Conservation (phyloP, 2,113 vertebrate species). For the Bothrops jararaca region DNA sequence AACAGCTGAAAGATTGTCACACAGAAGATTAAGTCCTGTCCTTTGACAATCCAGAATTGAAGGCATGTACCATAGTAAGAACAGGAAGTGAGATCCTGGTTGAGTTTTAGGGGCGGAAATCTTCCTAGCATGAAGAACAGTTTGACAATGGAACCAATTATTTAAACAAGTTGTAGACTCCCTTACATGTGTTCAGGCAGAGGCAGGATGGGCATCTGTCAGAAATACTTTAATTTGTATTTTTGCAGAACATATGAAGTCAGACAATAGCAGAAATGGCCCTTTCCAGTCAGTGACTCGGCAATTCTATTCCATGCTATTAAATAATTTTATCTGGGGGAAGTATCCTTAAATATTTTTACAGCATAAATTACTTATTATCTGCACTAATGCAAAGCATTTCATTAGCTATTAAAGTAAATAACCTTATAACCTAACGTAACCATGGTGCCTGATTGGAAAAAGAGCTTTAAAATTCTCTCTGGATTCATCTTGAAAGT, state of each 20-base stretch:
- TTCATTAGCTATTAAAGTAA: background rate
- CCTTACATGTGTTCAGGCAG: background rate
- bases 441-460: background rate
- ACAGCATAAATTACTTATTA: background rate
- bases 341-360: background rate
- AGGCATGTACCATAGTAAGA: background rate
- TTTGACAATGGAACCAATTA: background rate
- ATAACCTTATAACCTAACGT: background rate
- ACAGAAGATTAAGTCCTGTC: background rate
- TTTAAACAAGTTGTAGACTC: background rate
- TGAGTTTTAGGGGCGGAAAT: background rate
- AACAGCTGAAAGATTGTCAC: background rate
- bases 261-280: background rate
- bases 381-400: background rate
- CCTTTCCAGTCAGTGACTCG: background rate
- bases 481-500: background rate
- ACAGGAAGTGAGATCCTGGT: background rate
- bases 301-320: background rate
- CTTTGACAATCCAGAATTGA: background rate
- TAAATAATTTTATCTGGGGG: background rate
- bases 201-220: background rate
- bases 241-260: background rate
- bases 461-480: background rate
- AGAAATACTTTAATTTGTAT: background rate
- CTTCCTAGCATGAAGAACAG: background rate